These are phyloP conservation scores for Acanthiza pusilla DNA, from an alignment of 2,797 vertebrate genomes.

Conservation along the genomic window DNA sequence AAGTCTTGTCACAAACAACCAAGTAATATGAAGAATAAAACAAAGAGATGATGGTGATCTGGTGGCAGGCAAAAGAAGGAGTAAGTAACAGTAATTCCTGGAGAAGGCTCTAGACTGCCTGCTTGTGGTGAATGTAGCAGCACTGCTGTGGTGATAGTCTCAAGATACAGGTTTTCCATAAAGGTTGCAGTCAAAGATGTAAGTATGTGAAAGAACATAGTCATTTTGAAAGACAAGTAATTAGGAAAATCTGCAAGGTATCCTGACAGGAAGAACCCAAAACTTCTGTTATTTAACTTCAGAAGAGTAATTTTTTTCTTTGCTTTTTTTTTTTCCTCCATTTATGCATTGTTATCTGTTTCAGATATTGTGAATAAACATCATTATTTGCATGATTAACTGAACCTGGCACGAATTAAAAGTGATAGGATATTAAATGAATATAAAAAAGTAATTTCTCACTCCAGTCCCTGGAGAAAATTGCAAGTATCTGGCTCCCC, in stretches of 20 bases:
- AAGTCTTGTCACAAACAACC: background rate
- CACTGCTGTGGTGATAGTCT: background rate
- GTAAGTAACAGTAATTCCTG: background rate
- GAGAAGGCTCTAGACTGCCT: background rate
- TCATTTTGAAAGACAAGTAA: background rate
- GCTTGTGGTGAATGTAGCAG: constrained; percentile 19
- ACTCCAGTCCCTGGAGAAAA: background rate
- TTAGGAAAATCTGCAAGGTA: background rate
- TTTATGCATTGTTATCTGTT: background rate
- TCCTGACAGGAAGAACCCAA: background rate
- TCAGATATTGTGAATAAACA: background rate
- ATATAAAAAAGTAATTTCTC: background rate
- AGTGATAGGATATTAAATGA: background rate
- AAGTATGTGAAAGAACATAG: background rate
- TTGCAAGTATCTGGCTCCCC: background rate
- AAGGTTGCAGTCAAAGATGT: background rate
- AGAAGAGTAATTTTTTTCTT: background rate
- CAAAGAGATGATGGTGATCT: background rate
- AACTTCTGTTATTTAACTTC: background rate
- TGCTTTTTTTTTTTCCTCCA: background rate
- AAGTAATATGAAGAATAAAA: background rate
- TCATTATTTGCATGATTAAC: background rate
- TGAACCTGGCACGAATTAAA: background rate
- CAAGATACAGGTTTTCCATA: background rate
- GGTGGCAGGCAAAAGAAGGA: background rate